Evolutionary conservation across 1,140 invertebrate species (phyloP), one percentile per base, ranked within the genome.

Genomic region (Fopius arisanus): DNA sequence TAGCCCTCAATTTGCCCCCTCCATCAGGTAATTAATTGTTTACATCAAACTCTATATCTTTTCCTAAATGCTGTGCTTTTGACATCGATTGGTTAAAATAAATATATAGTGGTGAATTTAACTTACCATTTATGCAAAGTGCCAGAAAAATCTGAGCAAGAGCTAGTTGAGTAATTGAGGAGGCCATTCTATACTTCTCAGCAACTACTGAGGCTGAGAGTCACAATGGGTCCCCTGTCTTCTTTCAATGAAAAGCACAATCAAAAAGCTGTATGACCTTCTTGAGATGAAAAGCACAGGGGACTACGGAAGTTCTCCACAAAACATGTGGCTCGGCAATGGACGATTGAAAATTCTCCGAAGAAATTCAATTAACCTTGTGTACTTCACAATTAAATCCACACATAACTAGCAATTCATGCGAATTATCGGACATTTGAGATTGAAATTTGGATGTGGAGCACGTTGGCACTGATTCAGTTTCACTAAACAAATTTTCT

Each of bases 111-210:
- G 14, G 41, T 26, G 23, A 19, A 12, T 48, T 29, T 23, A 41
- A 68, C 67, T 68, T 43, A 68, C 67, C 67, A 23, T 68, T 43
- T 4, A 68, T 41, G 10, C 3, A 7, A 16, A 68, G 6, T 28
- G 19, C 41, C 19, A 68, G 19, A 28, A 68, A 43, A 43, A 68
- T 68, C 40, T 68, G 40, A 4, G 10, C 37, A 28, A 28, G 23
- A 2, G 48, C 19, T 26, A 68, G 40, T 14, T 43, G 41, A 68
- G 28, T 48, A 48, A 43, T 6, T 48, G 67, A 68, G 4, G 21
- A 28, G 62, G n/a, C 62, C 54, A 59, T 59, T 59, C 10, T 59
- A 59, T 51, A 19, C 6, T 9, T 51, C 43, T 16, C 54, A 59
- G 54, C 54, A 59, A 19, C 54, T 23, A 59, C 54, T 59, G 54